Conservation (phyloP, 37 sponge, comb jelly and placozoan genomes). For the Bolinopsis microptera region DNA sequence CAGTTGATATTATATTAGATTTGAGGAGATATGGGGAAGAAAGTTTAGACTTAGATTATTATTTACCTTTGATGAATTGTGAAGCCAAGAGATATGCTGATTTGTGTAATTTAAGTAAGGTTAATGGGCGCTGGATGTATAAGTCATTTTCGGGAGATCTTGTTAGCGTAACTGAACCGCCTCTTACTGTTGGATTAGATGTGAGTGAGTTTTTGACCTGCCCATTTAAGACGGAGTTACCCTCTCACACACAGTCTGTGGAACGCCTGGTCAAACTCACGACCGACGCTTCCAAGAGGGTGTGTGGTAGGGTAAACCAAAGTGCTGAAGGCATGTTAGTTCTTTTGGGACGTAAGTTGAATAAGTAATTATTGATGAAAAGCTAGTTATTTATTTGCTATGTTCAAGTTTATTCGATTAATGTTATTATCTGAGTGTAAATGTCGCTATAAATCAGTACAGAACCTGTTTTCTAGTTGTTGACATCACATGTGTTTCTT, state of each 20-base stretch:
- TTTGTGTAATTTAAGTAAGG: neutral
- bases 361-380: neutral
- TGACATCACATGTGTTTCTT: neutral
- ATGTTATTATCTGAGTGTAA: neutral
- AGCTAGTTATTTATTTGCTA: neutral
- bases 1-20: neutral
- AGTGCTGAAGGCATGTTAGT: neutral
- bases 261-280: neutral
- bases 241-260: neutral
- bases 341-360: neutral
- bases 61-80: neutral
- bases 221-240: neutral
- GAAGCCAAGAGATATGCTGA: neutral
- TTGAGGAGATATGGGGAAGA: neutral
- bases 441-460: neutral
- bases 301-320: neutral
- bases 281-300: neutral
- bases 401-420: neutral
- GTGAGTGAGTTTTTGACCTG: neutral
- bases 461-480: neutral
- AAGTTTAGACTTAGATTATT: neutral
- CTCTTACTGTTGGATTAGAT: neutral
- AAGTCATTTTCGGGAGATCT: neutral
- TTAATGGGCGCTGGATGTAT: neutral
- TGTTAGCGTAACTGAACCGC: neutral